phyloP scores from a whole-genome alignment of 2,113 vertebrate genomes.

The Nothobranchius furzeri region DNA sequence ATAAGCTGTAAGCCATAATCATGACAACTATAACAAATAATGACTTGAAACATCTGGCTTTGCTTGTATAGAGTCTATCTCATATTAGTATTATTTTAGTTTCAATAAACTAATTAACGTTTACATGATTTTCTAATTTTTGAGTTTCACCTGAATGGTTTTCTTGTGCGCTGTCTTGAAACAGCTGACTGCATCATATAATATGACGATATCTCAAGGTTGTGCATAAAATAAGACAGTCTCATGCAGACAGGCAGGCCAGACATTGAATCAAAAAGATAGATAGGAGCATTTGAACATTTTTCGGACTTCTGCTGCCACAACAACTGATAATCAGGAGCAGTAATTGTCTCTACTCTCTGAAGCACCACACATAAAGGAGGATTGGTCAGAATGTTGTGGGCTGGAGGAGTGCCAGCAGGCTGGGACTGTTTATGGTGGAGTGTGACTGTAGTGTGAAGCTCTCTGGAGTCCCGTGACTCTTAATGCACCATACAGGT shows the following conservation, averaged over 20 bases:
- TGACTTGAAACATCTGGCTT: too few relatives aligned
- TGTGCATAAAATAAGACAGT: background rate
- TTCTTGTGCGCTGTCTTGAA: background rate
- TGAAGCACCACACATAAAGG: conserved; percentile 20
- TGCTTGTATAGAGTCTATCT: too few relatives aligned
- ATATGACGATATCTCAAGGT: background rate
- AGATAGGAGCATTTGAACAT: background rate
- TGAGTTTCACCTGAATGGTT: too few relatives aligned
- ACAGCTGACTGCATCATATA: background rate
- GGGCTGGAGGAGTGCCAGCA: conserved; percentile 7
- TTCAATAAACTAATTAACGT: too few relatives aligned
- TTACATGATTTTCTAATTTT: too few relatives aligned
- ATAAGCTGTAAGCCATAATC: too few relatives aligned
- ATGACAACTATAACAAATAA: too few relatives aligned
- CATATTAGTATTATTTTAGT: too few relatives aligned
- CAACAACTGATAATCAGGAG: conserved; percentile 29
- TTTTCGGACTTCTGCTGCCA: conserved; percentile 6
- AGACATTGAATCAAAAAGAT: conserved; percentile 1
- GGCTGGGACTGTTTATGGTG: conserved; percentile 18
- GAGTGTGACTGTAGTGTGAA: too few relatives aligned
- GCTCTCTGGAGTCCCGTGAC: too few relatives aligned
- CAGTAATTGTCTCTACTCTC: conserved; percentile 32
- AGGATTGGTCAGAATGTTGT: conserved; percentile 13
- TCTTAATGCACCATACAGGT: too few relatives aligned
- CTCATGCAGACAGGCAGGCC: background rate